Evolutionary conservation across 2,113 vertebrate genomes (phyloP).

Genomic region (Corapipo altera): DNA sequence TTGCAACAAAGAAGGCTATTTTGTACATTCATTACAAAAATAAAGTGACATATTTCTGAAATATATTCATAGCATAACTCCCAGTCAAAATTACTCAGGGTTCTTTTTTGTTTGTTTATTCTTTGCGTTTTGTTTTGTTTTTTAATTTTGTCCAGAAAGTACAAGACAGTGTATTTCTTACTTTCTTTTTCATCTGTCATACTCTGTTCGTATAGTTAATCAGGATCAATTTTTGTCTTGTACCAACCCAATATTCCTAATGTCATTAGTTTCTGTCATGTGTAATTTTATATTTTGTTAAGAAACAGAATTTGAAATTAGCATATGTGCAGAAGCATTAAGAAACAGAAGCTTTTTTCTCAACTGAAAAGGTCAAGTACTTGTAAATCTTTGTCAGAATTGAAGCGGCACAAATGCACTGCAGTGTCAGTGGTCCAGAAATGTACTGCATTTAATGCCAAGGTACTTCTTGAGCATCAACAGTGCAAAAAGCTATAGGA

Average conservation of each 20-base stretch:
- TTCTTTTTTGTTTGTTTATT: neutral
- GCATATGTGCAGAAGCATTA: neutral
- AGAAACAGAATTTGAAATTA: constrained; percentile 30
- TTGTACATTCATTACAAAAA: neutral
- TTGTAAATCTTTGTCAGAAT: constrained; percentile 43
- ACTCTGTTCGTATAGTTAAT: neutral
- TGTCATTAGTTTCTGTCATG: constrained; percentile 2
- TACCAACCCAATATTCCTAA: neutral
- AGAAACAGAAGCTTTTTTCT: neutral
- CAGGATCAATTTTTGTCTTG: neutral
- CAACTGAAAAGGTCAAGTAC: constrained; percentile 19
- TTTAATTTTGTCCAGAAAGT: neutral
- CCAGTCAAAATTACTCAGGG: neutral
- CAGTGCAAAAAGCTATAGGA: neutral
- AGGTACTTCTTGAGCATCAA: neutral
- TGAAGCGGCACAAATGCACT: neutral
- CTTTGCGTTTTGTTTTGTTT: no score
- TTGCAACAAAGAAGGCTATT: neutral
- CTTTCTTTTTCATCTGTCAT: neutral
- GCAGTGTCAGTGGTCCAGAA: constrained; percentile 6
- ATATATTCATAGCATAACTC: neutral
- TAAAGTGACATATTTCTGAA: neutral
- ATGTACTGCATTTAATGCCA: neutral
- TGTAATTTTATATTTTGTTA: neutral
- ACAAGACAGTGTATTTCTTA: neutral